Percentiles rank a stretch among this genome's conserved stretches.
These are phyloP conservation scores for Procavia capensis DNA, from an alignment of 2,113 vertebrate genomes.

Conservation along the genomic window DNA sequence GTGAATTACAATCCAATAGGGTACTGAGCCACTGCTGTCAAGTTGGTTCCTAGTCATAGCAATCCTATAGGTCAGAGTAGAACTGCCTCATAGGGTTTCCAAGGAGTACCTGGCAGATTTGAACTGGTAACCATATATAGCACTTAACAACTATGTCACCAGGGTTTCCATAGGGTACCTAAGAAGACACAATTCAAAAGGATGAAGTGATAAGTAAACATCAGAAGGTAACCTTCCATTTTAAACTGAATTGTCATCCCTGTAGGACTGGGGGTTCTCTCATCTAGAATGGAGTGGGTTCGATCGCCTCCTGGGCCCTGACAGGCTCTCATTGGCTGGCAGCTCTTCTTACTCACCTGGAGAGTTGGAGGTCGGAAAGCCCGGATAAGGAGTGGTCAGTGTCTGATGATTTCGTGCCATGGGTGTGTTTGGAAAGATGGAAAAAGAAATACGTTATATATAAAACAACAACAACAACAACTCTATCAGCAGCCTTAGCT, in stretches of 20 bases:
- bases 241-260: background rate
- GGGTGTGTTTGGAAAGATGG: background rate
- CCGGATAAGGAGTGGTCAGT: background rate
- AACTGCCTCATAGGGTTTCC: too few relatives aligned
- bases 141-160: too few relatives aligned
- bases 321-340: background rate
- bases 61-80: too few relatives aligned
- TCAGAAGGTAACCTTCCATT: background rate
- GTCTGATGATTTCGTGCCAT: background rate
- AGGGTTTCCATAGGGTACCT: background rate
- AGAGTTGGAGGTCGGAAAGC: background rate
- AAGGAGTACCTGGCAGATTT: too few relatives aligned
- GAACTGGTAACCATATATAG: too few relatives aligned
- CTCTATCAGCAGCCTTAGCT: background rate
- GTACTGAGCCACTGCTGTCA: too few relatives aligned
- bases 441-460: background rate
- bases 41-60: too few relatives aligned
- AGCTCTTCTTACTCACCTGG: background rate
- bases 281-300: background rate
- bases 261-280: background rate
- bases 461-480: too few relatives aligned
- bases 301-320: background rate
- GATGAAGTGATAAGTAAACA: background rate
- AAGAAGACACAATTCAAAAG: background rate
- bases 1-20: background rate